A percentile compares a stretch with the other conserved stretches of the same genome.
Evolutionary conservation across 2,888 invertebrate species (phyloP).

Genomic region (Platypus cylindrus): DNA sequence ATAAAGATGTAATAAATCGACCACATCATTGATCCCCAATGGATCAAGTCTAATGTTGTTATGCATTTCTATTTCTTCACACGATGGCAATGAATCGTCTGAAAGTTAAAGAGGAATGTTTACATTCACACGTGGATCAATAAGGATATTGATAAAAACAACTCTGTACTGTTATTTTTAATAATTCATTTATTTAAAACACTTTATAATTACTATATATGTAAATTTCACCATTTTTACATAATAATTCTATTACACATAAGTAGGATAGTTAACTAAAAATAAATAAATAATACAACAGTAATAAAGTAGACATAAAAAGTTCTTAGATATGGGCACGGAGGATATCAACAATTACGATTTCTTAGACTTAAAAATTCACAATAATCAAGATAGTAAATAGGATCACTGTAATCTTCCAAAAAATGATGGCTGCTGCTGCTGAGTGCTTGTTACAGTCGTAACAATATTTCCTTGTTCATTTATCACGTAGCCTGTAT

Average conservation of each 20-base stretch:
- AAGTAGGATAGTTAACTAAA: too few relatives aligned
- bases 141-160: too few relatives aligned
- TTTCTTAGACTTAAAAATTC: not conserved
- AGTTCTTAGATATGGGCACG: too few relatives aligned
- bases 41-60: constrained; percentile 33
- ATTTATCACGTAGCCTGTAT: constrained; percentile 36
- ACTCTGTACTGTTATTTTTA: too few relatives aligned
- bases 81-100: constrained; percentile 27
- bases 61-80: constrained; percentile 30
- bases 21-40: constrained; percentile 64
- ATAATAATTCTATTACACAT: too few relatives aligned
- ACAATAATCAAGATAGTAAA: constrained; percentile 1
- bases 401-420: constrained; percentile 31
- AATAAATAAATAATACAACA: too few relatives aligned
- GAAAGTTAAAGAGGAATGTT: constrained; percentile 15
- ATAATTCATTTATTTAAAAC: too few relatives aligned
- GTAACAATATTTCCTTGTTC: constrained; percentile 37
- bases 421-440: constrained; percentile 34
- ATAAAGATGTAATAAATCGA: constrained; percentile 75
- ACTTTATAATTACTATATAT: too few relatives aligned
- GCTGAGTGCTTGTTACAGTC: constrained; percentile 34
- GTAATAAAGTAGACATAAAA: too few relatives aligned
- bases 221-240: too few relatives aligned
- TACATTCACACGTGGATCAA: too few relatives aligned
- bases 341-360: too few relatives aligned